These are phyloP conservation scores for Abscondita cerata DNA, from an alignment of 2,888 invertebrate species.

Conservation along the genomic window DNA sequence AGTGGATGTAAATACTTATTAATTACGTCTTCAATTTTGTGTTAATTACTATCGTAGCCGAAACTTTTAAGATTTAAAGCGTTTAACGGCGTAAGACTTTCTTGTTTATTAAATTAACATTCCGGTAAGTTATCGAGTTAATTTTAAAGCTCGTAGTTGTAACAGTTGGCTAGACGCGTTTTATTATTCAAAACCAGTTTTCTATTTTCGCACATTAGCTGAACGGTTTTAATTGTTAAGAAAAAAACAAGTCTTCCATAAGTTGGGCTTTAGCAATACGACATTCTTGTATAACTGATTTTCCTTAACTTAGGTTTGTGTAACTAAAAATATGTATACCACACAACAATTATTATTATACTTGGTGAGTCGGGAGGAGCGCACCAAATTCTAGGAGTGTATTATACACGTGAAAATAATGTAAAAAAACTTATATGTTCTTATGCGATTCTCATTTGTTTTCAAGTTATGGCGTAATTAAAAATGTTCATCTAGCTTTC, in stretches of 20 bases:
- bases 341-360: too few species aligned
- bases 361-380: too few species aligned
- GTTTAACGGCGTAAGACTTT: background rate
- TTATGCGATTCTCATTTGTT: too few species aligned
- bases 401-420: too few species aligned
- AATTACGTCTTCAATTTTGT: background rate
- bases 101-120: background rate
- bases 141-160: background rate
- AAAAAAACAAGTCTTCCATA: background rate
- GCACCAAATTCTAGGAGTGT: too few species aligned
- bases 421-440: too few species aligned
- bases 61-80: background rate
- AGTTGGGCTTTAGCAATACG: too few species aligned
- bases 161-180: constrained; percentile 4
- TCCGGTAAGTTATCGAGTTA: background rate
- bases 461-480: too few species aligned
- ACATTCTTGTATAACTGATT: too few species aligned
- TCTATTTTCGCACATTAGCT: constrained; percentile 7
- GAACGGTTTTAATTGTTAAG: constrained; percentile 2
- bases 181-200: constrained; percentile 6
- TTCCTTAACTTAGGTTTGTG: too few species aligned
- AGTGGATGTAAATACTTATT: background rate
- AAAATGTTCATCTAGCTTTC: too few species aligned
- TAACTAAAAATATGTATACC: too few species aligned
- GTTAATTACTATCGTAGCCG: background rate